These are phyloP conservation scores for Hemibates koningsi DNA, from an alignment of 2,113 vertebrate species.

Conservation along the genomic window DNA sequence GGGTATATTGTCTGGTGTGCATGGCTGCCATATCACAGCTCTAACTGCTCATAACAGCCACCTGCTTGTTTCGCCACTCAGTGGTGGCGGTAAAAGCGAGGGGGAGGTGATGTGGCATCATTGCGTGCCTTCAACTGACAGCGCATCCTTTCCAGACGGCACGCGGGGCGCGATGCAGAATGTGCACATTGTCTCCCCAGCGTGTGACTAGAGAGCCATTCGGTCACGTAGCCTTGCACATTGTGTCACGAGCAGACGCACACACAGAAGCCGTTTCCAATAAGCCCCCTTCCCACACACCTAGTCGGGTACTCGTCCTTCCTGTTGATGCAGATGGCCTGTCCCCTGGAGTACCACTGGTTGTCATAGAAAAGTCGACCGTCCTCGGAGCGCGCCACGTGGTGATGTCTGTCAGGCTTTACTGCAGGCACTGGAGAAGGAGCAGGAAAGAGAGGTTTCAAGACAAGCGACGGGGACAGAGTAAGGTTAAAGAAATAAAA, in stretches of 20 bases:
- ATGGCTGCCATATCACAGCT: not conserved
- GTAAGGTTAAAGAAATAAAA: not conserved
- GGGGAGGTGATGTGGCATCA: not conserved
- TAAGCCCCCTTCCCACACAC: conserved; percentile 48
- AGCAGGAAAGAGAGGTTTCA: not conserved
- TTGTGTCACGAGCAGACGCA: not conserved
- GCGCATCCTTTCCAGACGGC: not conserved
- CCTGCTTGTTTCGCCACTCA: not conserved
- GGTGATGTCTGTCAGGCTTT: conserved; percentile 87
- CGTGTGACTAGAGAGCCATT: not conserved
- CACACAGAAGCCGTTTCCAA: not conserved
- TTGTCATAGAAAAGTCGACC: conserved; percentile 90
- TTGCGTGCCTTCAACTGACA: not conserved
- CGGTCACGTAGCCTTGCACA: not conserved
- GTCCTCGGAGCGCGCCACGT: conserved; percentile 87
- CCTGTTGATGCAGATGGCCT: conserved; percentile 91
- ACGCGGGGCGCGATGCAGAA: not conserved
- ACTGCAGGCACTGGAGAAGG: conserved; percentile 72
- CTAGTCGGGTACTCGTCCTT: conserved; percentile 93
- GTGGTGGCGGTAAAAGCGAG: not conserved
- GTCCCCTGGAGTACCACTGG: conserved; percentile 92
- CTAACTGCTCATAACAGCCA: not conserved
- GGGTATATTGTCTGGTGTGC: not conserved
- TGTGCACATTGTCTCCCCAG: not conserved
- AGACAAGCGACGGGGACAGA: not conserved